Evolutionary conservation across 2,113 vertebrate genomes (phyloP).

Genomic region (Oncorhynchus gorbuscha): DNA sequence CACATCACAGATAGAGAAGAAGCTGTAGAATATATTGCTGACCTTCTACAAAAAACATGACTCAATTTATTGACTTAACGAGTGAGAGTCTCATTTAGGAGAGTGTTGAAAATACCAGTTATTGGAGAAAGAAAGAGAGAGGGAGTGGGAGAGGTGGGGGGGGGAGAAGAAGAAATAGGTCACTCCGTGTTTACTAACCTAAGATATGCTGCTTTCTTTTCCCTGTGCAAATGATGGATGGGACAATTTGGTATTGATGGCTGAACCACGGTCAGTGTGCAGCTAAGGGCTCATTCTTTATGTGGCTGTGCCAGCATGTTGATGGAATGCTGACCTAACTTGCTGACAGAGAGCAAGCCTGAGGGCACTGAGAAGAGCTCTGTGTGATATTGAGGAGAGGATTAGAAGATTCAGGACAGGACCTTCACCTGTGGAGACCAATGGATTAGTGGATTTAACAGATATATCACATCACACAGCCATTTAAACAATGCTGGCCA

Average conservation of each 20-base stretch:
- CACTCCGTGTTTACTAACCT: neutral
- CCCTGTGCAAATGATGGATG: slow-evolving; percentile 28
- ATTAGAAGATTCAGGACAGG: neutral
- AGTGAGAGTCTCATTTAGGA: too few species aligned
- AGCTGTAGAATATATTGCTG: neutral
- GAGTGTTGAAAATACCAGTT: too few species aligned
- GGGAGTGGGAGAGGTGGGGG: neutral
- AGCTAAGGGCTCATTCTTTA: slow-evolving; percentile 25
- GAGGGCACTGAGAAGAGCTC: neutral
- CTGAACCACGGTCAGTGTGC: slow-evolving; percentile 14
- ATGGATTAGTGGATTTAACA: neutral
- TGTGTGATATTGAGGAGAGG: neutral
- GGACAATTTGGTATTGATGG: slow-evolving; percentile 6
- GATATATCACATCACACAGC: neutral
- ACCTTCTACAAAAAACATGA: too few species aligned
- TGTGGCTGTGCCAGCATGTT: neutral
- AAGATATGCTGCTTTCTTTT: slow-evolving; percentile 6
- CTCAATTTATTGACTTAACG: too few species aligned
- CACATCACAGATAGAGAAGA: neutral
- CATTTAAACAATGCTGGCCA: neutral
- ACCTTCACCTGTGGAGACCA: neutral
- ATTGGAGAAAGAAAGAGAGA: neutral
- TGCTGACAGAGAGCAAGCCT: neutral
- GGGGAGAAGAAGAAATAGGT: neutral
- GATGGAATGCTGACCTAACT: slow-evolving; percentile 13